Evolutionary conservation across 2,113 vertebrate genomes (phyloP).

Genomic region (Semicossyphus pulcher): DNA sequence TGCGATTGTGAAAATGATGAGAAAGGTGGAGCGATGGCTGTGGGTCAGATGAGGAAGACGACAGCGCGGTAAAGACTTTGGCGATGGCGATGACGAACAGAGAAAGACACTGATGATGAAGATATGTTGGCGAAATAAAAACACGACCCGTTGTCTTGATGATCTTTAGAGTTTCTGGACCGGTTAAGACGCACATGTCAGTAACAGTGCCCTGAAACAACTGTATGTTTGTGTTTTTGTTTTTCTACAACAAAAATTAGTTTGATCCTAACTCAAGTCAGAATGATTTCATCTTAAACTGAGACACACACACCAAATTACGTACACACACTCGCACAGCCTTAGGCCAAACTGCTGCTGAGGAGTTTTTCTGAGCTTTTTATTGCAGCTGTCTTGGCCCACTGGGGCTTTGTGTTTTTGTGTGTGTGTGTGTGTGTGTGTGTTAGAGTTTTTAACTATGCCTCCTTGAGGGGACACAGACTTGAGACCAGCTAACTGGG

Average conservation of each 20-base stretch:
- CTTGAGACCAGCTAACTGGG: too few relatives aligned
- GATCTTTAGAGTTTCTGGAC: too few relatives aligned
- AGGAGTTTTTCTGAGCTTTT: conserved; percentile 60
- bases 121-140: too few relatives aligned
- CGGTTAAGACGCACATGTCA: too few relatives aligned
- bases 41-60: background rate
- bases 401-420: conserved; percentile 22
- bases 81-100: background rate
- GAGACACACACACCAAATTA: conserved; percentile 9
- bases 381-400: conserved; percentile 63
- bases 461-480: background rate
- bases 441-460: background rate
- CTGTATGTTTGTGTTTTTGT: conserved; percentile 35
- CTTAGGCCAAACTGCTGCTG: conserved; percentile 57
- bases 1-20: background rate
- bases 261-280: conserved; percentile 55
- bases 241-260: conserved; percentile 5
- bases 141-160: too few relatives aligned
- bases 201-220: conserved; percentile 26
- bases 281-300: conserved; percentile 65
- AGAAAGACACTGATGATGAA: too few relatives aligned
- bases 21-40: too few relatives aligned
- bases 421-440: conserved; percentile 1
- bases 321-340: conserved; percentile 42
- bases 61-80: background rate